A percentile compares a stretch with the other conserved stretches of the same genome.
Evolutionary conservation across 2,888 invertebrate species (phyloP).

Genomic region (Nemotelus pantherinus): DNA sequence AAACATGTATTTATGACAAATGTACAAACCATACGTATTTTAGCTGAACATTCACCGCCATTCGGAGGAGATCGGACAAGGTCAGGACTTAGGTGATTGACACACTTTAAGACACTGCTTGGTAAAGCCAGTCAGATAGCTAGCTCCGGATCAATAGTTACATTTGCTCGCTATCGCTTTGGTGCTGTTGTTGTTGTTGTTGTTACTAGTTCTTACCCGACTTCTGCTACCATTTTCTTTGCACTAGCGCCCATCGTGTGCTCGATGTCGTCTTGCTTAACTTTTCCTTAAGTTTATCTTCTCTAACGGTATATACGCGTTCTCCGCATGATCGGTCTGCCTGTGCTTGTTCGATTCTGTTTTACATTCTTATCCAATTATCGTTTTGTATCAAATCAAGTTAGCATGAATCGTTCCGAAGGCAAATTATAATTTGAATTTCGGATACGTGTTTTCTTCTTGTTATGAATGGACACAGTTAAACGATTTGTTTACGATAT

Average conservation of each 20-base stretch:
- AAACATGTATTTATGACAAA: slow-evolving; percentile 15
- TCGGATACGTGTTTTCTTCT: too few species aligned
- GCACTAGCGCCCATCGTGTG: too few species aligned
- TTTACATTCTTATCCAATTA: slow-evolving; percentile 35
- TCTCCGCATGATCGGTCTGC: background rate
- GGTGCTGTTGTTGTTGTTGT: too few species aligned
- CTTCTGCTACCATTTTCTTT: too few species aligned
- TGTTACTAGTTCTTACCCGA: too few species aligned
- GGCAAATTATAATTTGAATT: background rate
- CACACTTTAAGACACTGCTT: slow-evolving; percentile 10
- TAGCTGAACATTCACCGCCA: background rate
- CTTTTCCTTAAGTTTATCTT: background rate
- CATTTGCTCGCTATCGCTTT: too few species aligned
- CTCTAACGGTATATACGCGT: slow-evolving; percentile 33
- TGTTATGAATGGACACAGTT: too few species aligned
- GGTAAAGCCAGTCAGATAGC: background rate
- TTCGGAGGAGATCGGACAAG: slow-evolving; percentile 1
- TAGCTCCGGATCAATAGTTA: too few species aligned
- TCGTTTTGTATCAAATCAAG: slow-evolving; percentile 43
- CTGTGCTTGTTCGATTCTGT: slow-evolving; percentile 21
- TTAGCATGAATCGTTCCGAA: slow-evolving; percentile 22
- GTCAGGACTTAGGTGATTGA: slow-evolving; percentile 38
- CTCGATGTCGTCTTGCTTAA: too few species aligned
- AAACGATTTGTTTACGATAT: slow-evolving; percentile 10
- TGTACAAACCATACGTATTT: slow-evolving; percentile 6